These are phyloP conservation scores for Cotesia chilonis DNA, from an alignment of 1,140 invertebrate genomes.

Conservation along the genomic window DNA sequence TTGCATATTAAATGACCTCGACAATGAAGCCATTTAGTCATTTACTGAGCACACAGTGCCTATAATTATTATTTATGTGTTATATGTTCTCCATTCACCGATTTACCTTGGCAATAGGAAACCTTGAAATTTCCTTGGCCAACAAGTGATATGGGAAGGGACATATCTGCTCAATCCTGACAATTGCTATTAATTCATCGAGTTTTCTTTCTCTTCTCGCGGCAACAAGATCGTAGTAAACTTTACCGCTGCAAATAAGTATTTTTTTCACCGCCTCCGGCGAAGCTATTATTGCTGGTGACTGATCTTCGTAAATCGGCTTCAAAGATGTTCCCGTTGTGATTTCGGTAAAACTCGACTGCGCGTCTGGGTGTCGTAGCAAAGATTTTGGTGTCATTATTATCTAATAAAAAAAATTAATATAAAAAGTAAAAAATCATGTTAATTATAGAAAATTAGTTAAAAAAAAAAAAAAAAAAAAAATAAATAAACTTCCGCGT, in stretches of 20 bases:
- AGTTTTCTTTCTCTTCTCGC: constrained; percentile 73
- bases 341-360: constrained; percentile 78
- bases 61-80: too few species aligned
- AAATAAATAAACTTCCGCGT: constrained; percentile 6
- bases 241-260: constrained; percentile 83
- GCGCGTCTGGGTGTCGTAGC: constrained; percentile 75
- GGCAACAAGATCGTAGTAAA: constrained; percentile 84
- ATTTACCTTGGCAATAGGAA: constrained; percentile 75
- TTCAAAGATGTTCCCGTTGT: constrained; percentile 55
- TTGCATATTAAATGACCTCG: constrained; percentile 1
- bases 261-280: constrained; percentile 74
- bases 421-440: background rate
- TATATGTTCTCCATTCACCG: constrained; percentile 13
- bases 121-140: constrained; percentile 74
- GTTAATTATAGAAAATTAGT: background rate
- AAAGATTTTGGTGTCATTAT: constrained; percentile 84
- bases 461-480: too few species aligned
- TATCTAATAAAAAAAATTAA: constrained; percentile 38
- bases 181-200: constrained; percentile 77
- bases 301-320: constrained; percentile 69
- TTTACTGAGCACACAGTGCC: too few species aligned
- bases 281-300: constrained; percentile 65
- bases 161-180: constrained; percentile 82
- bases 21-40: constrained; percentile 22
- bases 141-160: constrained; percentile 89